Evolutionary conservation across 2,888 invertebrate genomes (phyloP), one percentile per base, ranked within the genome.

Genomic region (Caenorhabditis sp.): DNA sequence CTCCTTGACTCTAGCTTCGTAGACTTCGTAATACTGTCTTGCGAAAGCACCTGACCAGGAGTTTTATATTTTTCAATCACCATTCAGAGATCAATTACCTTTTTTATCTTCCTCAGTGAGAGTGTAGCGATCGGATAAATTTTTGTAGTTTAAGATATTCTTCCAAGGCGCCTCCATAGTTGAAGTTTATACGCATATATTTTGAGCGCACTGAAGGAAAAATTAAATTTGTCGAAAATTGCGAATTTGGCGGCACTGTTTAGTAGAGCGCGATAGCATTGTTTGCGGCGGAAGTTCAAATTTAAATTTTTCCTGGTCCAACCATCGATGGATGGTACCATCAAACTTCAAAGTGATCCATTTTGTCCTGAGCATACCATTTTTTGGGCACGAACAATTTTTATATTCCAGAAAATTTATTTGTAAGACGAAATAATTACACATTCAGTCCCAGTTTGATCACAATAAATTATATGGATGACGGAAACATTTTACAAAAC

Each of bases 21-120:
- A 88, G 10, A 79, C 51, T 64, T 81, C 80, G 19, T 66, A 86
- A 69, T 86, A 88, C 47, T 88, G 87, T 41, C 87, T 59, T 16
- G 66, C 14, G 38, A 81, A 87, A 19, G 85, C 82, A 19, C 76
- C 82, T 82, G 47, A 35, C 68, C n/a, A 76, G 0, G 12, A 38
- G 2, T 38, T 10, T 38, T 38, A 2, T 2, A 7, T 10, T 38
- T 38, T 38, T 2, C 12, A 10, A 38, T 38, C 8, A 10, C 16
- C 8, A 24, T 28, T 5, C 5, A n/a, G 28, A 12, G 31, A 49
- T 31, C 10, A 59, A 26, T 12, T 16, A 74, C 82, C 79, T 76
- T 76, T 73, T 24, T 31, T 68, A 47, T 86, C 86, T 24, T 80
- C 14, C 24, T 85, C 68, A 0, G 74, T 79, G 44, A 86, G 61